A percentile compares a stretch with the other conserved stretches of the same genome.
Evolutionary conservation across 2,113 vertebrate genomes (phyloP).

Genomic region (Xiphophorus couchianus): DNA sequence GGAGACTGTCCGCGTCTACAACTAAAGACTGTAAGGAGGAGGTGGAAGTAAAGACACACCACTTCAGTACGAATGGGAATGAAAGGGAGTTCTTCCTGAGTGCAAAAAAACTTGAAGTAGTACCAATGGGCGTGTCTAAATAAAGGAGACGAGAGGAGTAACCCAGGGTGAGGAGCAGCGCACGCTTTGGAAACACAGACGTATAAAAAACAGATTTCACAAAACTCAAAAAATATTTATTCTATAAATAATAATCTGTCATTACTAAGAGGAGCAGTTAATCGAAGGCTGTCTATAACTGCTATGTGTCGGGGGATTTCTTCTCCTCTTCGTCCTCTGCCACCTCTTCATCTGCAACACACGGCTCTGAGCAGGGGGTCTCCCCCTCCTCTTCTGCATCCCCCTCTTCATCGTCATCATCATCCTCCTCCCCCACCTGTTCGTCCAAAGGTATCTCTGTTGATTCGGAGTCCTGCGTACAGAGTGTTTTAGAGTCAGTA

Average conservation of each 20-base stretch:
- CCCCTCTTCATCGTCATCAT: constrained; percentile 78
- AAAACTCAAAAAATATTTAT: constrained; percentile 71
- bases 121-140: constrained; percentile 85
- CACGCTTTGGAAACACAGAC: constrained; percentile 81
- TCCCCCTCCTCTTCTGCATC: constrained; percentile 77
- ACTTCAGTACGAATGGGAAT: constrained; percentile 64
- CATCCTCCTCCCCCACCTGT: constrained; percentile 89
- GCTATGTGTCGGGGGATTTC: constrained; percentile 88
- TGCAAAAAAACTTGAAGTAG: constrained; percentile 89
- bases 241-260: constrained; percentile 80
- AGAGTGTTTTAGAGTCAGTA: constrained; percentile 98
- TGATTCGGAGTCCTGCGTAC: constrained; percentile 97
- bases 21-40: constrained; percentile 23
- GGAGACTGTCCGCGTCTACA: constrained; percentile 30
- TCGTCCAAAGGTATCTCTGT: constrained; percentile 97
- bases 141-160: constrained; percentile 82
- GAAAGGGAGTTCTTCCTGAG: constrained; percentile 92
- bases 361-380: constrained; percentile 78
- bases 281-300: constrained; percentile 73
- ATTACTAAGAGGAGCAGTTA: constrained; percentile 81
- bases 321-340: constrained; percentile 81
- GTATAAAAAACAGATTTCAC: constrained; percentile 71
- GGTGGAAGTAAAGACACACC: constrained; percentile 52
- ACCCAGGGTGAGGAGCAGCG: constrained; percentile 81
- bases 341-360: constrained; percentile 81